Evolutionary conservation across 2,797 vertebrate species (phyloP), one percentile per base, ranked within the genome.

Genomic region (Thamnophis elegans): DNA sequence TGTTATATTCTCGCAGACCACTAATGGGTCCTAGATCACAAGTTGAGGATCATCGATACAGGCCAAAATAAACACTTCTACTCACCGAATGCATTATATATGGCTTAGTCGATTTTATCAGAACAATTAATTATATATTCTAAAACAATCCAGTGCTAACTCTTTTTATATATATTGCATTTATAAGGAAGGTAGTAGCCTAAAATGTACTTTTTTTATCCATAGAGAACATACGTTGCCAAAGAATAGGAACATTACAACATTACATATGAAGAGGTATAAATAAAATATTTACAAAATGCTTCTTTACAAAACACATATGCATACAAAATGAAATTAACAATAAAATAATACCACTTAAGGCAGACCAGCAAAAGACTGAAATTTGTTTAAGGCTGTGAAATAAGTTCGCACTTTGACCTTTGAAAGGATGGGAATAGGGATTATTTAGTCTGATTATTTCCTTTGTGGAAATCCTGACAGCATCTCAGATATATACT

Each of bases 331-430:
- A 97, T 95, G 93, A 97, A 97, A 95, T 93, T 82, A 0, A 95
- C 95, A 93, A 92, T 97, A 96, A 95, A 97, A 97, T 96, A 96
- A 96, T 97, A 93, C 97, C 97, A 97, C 96, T 98, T 98, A 97
- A 97, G 98, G 98, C 97, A 98, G 97, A 98, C 97, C 97, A 98
- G 97, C 97, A 96, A 97, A 96, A 97, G 96, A 97, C 96, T 96
- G 97, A 97, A 93, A 97, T 97, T 82, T 97, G 97, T 97, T 98
- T 98, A 98, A 98, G 97, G 98, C 98, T 97, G 97, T 97, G 96
- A 97, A 97, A 96, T 97, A 97, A 95, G 95, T 97, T 97, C 96
- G 97, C 98, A 97, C 97, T 97, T 97, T 97, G 97, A 97, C 97
- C 97, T 97, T 97, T 96, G 96, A 97, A 55, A 97, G 42, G 73